phyloP scores from a whole-genome alignment of 2,888 invertebrate species.

The Cataglyphis altisquamis region DNA sequence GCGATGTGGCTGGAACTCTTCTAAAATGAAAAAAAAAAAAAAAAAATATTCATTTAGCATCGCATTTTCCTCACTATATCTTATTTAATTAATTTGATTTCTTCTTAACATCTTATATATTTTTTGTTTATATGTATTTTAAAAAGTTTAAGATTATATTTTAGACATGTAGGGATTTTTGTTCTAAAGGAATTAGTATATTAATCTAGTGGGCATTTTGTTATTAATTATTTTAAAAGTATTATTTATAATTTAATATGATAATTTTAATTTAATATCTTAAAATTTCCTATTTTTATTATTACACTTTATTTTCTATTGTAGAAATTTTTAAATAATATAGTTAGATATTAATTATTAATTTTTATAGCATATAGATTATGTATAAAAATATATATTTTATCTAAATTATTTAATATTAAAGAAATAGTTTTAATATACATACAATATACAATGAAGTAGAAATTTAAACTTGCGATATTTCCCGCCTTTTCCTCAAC shows the following conservation, averaged over 20 bases:
- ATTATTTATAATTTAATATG: background rate
- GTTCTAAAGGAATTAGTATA: background rate
- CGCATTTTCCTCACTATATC: background rate
- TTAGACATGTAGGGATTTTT: background rate
- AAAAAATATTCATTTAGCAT: background rate
- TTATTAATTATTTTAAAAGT: background rate
- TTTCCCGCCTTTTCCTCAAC: background rate
- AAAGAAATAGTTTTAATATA: background rate
- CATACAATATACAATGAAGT: background rate
- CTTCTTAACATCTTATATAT: background rate
- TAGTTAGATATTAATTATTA: background rate
- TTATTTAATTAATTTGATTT: constrained; percentile 14
- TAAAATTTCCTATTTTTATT: background rate
- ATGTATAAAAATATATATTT: background rate
- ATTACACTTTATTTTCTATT: background rate
- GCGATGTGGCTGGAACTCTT: constrained; percentile 82
- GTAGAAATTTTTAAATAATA: background rate
- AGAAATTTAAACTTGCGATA: background rate
- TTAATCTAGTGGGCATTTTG: background rate
- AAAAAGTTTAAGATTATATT: background rate
- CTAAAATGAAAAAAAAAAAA: constrained; percentile 79
- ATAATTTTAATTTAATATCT: background rate
- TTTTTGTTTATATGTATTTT: background rate
- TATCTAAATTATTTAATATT: background rate
- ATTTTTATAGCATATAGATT: background rate